Percentiles rank a stretch among this genome's conserved stretches.
Evolutionary conservation across 2,797 vertebrate genomes (phyloP).

Genomic region (Babyrousa celebensis): DNA sequence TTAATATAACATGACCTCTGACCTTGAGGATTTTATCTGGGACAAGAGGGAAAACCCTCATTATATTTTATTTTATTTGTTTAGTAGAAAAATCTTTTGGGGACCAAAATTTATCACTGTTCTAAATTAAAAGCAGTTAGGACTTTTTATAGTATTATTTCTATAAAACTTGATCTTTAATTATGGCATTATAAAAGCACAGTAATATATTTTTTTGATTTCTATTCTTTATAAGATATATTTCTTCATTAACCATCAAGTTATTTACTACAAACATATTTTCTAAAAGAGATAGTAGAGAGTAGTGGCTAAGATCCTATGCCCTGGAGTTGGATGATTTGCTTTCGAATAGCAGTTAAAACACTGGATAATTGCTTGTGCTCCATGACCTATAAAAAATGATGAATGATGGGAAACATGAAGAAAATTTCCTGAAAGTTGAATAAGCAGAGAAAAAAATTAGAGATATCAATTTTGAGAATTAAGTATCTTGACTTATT

Average conservation of each 20-base stretch:
- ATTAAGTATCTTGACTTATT: conserved; percentile 22
- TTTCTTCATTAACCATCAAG: conserved; percentile 6
- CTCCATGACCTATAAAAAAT: background rate
- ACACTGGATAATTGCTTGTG: background rate
- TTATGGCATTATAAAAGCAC: background rate
- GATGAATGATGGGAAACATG: background rate
- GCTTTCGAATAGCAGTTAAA: background rate
- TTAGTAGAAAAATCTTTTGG: background rate
- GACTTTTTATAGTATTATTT: background rate
- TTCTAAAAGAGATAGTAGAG: conserved; percentile 16
- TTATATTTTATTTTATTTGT: conserved; percentile 43
- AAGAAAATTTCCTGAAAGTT: background rate
- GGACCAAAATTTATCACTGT: background rate
- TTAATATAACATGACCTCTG: background rate
- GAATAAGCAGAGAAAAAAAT: conserved; percentile 2
- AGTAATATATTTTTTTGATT: background rate
- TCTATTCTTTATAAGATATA: background rate
- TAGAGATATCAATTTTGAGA: background rate
- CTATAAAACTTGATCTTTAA: background rate
- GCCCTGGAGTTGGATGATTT: background rate
- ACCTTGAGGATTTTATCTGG: conserved; percentile 22
- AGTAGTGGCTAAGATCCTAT: background rate
- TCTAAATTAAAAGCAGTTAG: conserved; percentile 14
- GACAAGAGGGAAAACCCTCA: background rate
- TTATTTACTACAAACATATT: background rate